Conservation (phyloP, 2,797 vertebrate species). For the Rhabdomys pumilio region DNA sequence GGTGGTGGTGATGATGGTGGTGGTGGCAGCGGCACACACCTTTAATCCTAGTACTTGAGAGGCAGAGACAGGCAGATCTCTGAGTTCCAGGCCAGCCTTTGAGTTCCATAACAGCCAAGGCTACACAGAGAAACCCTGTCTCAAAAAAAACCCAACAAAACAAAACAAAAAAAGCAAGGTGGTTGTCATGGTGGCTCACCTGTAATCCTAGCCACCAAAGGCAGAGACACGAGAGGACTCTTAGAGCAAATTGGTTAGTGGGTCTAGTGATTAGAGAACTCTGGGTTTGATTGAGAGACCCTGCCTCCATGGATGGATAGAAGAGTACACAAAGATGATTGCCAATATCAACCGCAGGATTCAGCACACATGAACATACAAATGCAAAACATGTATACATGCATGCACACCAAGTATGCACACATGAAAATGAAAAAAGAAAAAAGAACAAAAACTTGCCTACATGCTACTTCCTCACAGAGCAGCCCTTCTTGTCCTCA, state of each 20-base stretch:
- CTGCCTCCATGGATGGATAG: neutral
- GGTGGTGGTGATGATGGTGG: rapidly evolving
- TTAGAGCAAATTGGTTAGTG: neutral
- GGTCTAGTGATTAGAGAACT: neutral
- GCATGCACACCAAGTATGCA: neutral
- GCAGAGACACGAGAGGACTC: neutral
- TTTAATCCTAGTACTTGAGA: neutral
- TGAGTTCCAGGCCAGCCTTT: neutral
- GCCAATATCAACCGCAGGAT: neutral
- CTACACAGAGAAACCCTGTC: neutral
- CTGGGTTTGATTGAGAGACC: neutral
- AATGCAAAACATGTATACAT: neutral
- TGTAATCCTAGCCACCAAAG: neutral
- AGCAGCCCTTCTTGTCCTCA: neutral
- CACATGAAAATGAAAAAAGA: neutral
- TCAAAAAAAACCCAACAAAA: neutral
- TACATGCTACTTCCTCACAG: neutral
- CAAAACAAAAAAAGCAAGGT: neutral
- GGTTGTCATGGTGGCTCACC: neutral
- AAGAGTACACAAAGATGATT: neutral
- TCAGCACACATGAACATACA: neutral
- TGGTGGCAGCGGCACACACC: neutral
- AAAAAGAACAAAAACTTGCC: neutral
- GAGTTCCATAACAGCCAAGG: neutral
- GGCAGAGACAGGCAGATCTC: neutral